Evolutionary conservation across 2,888 invertebrate species (phyloP).

Genomic region (Tetropium fuscum): DNA sequence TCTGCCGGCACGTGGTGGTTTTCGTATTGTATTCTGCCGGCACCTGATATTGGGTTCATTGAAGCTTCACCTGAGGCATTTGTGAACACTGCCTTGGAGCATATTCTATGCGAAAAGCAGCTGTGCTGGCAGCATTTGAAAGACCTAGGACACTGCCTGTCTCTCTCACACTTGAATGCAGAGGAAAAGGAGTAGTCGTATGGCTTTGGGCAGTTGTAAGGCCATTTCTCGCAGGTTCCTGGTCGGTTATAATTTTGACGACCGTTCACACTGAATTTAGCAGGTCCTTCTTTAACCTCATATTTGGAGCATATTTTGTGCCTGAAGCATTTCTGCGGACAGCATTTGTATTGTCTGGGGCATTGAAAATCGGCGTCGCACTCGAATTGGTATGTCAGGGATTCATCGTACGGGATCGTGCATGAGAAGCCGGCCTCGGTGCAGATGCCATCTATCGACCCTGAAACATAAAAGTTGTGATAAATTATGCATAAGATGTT

Average conservation of each 20-base stretch:
- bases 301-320: conserved; percentile 35
- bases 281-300: not conserved
- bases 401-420: conserved; percentile 19
- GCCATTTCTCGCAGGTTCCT: conserved; percentile 32
- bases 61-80: too few relatives aligned
- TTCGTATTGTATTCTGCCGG: too few relatives aligned
- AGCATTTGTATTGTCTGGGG: conserved; percentile 32
- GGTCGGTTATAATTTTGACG: not conserved
- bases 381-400: conserved; percentile 33
- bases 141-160: conserved; percentile 31
- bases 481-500: too few relatives aligned
- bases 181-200: conserved; percentile 21
- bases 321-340: conserved; percentile 33
- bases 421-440: conserved; percentile 30
- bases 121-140: conserved; percentile 34
- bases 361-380: conserved; percentile 33
- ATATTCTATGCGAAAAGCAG: conserved; percentile 37
- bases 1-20: too few relatives aligned
- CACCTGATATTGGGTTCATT: too few relatives aligned
- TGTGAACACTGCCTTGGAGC: conserved; percentile 23
- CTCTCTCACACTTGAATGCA: conserved; percentile 27
- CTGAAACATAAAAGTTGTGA: too few relatives aligned
- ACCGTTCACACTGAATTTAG: not conserved
- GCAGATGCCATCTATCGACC: conserved; percentile 16
- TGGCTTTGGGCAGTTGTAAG: conserved; percentile 21